Conservation (phyloP, 2,797 vertebrate species). For the Acestrorhynchus altus region DNA sequence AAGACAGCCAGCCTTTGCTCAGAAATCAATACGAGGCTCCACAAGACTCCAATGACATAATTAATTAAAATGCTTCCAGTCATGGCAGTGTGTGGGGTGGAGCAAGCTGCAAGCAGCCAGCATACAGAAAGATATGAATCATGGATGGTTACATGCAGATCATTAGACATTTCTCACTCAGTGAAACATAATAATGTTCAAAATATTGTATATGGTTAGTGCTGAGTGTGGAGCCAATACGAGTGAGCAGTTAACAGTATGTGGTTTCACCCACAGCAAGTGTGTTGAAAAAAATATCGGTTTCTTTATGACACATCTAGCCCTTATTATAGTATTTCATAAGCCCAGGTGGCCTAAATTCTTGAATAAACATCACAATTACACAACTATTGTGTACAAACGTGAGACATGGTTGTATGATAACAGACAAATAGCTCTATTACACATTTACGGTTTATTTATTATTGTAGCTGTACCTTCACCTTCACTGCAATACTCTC, state of each 20-base stretch:
- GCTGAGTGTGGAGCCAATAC: conserved; percentile 1
- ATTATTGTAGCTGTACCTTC: conserved; percentile 22
- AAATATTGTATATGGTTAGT: conserved; percentile 7
- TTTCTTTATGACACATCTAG: conserved; percentile 27
- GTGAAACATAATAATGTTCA: conserved; percentile 4
- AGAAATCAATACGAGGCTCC: conserved; percentile 39
- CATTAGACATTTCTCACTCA: conserved; percentile 28
- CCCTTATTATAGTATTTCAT: conserved; percentile 1
- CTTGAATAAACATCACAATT: conserved; percentile 5
- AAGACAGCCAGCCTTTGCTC: conserved; percentile 24
- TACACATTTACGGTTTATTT: conserved; percentile 11
- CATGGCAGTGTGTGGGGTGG: conserved; percentile 25
- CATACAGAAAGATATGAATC: conserved; percentile 28
- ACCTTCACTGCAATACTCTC: conserved; percentile 26
- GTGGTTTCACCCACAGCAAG: conserved; percentile 15
- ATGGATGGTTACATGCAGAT: conserved; percentile 33
- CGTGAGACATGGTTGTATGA: conserved; percentile 21
- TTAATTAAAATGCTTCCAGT: conserved; percentile 51
- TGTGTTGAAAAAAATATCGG: background rate
- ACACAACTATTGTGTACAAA: conserved; percentile 31
- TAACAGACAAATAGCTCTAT: conserved; percentile 25
- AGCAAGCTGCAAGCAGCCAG: conserved; percentile 28
- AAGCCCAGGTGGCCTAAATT: conserved; percentile 2
- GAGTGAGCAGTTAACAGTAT: conserved; percentile 27
- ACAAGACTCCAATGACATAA: conserved; percentile 45